phyloP scores from a whole-genome alignment of 2,888 invertebrate species.

The Pinctada fucata region DNA sequence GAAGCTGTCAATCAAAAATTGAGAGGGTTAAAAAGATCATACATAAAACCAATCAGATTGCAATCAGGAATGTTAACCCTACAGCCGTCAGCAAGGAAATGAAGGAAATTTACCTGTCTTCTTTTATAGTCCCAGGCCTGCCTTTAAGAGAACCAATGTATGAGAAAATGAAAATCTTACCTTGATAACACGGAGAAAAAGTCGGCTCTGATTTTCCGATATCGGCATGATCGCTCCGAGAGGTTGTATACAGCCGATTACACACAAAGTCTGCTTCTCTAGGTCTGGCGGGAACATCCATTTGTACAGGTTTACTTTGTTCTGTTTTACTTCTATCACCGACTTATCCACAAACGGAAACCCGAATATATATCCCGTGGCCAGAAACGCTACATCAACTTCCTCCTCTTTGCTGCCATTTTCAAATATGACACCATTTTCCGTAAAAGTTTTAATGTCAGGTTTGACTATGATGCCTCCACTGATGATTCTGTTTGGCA shows the following conservation, averaged over 20 bases:
- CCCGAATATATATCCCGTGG: conserved; percentile 76
- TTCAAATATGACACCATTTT: conserved; percentile 67
- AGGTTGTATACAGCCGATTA: conserved; percentile 78
- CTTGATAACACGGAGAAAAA: conserved; percentile 75
- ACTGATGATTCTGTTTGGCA: conserved; percentile 75
- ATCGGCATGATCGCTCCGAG: conserved; percentile 78
- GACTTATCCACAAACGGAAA: conserved; percentile 76
- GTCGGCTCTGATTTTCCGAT: conserved; percentile 78
- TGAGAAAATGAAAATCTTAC: too few relatives aligned
- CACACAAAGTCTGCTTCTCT: conserved; percentile 73
- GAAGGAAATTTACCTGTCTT: too few relatives aligned
- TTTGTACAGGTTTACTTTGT: conserved; percentile 75
- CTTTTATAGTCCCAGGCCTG: too few relatives aligned
- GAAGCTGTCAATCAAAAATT: too few relatives aligned
- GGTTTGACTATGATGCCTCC: conserved; percentile 75
- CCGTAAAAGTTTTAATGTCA: conserved; percentile 65
- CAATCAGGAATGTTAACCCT: too few relatives aligned
- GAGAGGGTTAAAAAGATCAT: too few relatives aligned
- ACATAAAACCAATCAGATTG: too few relatives aligned
- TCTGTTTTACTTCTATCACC: conserved; percentile 66
- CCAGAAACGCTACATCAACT: conserved; percentile 74
- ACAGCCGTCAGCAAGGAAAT: too few relatives aligned
- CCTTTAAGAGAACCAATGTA: too few relatives aligned
- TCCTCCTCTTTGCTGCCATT: conserved; percentile 69
- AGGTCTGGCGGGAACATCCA: conserved; percentile 76